phyloP scores from a whole-genome alignment of 2,888 invertebrate genomes.

The Drosophila demipolita region DNA sequence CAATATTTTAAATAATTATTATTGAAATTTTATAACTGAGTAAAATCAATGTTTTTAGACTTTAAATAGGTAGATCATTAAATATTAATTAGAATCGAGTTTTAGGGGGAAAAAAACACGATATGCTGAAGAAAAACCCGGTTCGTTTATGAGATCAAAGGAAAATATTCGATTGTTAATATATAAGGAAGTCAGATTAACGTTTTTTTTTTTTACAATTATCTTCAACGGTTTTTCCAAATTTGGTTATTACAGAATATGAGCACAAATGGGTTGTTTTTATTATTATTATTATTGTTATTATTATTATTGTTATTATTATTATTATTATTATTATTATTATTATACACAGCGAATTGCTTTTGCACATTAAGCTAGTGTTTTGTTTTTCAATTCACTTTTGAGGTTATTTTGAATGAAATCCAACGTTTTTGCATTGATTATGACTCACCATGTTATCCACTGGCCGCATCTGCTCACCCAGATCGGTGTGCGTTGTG shows the following conservation, averaged over 20 bases:
- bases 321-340: not conserved
- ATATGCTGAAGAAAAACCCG: not conserved
- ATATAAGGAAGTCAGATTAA: not conserved
- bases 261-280: not conserved
- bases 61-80: not conserved
- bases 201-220: not conserved
- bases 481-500: slow-evolving; percentile 59
- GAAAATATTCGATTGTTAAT: not conserved
- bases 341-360: not conserved
- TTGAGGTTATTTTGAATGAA: not conserved
- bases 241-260: not conserved
- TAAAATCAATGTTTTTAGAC: not conserved
- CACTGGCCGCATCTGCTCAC: slow-evolving; percentile 24
- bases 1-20: not conserved
- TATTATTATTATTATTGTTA: not conserved
- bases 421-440: not conserved
- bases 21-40: not conserved
- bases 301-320: not conserved
- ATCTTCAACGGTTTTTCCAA: not conserved
- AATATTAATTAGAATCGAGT: not conserved
- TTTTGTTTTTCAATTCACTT: not conserved
- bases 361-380: not conserved
- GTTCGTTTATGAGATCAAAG: no score
- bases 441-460: slow-evolving; percentile 49
- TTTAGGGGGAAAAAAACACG: not conserved